A percentile compares a stretch with the other conserved stretches of the same genome.
Conservation (phyloP, 2,113 vertebrate genomes). For the Chlorodrepanis virens region DNA sequence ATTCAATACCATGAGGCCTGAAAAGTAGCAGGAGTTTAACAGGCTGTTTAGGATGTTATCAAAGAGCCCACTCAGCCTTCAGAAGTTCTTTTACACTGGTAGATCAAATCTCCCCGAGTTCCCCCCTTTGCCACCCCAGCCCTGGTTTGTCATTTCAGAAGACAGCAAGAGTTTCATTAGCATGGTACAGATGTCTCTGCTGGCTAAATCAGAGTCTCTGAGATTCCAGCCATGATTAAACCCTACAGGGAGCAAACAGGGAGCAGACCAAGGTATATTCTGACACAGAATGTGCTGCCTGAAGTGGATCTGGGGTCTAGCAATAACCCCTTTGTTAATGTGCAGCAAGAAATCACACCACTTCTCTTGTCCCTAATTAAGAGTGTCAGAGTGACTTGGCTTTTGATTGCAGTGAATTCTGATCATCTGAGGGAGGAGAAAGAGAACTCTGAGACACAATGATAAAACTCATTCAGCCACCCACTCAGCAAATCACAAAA, state of each 20-base stretch:
- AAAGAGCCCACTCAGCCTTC: not conserved
- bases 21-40: not conserved
- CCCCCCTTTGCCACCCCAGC: not conserved
- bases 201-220: not conserved
- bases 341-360: not conserved
- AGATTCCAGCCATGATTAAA: not conserved
- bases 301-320: not conserved
- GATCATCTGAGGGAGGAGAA: not conserved
- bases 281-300: not conserved
- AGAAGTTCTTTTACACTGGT: not conserved
- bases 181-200: not conserved
- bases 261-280: not conserved
- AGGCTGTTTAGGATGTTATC: not conserved
- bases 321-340: not conserved
- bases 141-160: not conserved
- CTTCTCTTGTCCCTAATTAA: slow-evolving; percentile 7
- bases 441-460: slow-evolving; percentile 5
- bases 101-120: not conserved
- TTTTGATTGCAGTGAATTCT: slow-evolving; percentile 19
- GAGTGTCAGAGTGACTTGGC: not conserved
- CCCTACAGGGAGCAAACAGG: not conserved
- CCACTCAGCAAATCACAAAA: slow-evolving; percentile 44
- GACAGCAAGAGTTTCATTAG: not conserved
- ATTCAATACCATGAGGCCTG: not conserved
- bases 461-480: slow-evolving; percentile 48